Evolutionary conservation across 2,888 invertebrate species (phyloP).

Genomic region (Coelinius sp.): DNA sequence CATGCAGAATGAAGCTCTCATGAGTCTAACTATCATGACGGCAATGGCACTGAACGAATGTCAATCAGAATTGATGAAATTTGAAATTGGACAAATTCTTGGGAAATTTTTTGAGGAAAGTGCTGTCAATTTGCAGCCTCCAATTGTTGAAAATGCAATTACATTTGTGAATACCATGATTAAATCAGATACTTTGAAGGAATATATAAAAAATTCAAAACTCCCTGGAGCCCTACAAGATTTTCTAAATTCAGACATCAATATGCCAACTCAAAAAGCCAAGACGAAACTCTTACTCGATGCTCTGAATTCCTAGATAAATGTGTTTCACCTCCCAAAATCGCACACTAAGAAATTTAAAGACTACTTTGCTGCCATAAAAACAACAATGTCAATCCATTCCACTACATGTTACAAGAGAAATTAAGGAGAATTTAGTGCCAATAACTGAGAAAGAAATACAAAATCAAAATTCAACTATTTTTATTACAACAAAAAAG

Average conservation of each 20-base stretch:
- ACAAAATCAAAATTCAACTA: slow-evolving; percentile 2
- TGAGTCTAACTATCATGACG: slow-evolving; percentile 79
- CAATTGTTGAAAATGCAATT: slow-evolving; percentile 72
- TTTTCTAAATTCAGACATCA: slow-evolving; percentile 14
- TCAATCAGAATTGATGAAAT: slow-evolving; percentile 67
- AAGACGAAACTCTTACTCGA: slow-evolving; percentile 17
- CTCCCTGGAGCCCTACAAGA: slow-evolving; percentile 37
- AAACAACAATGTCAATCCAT: slow-evolving; percentile 15
- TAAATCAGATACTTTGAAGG: slow-evolving; percentile 60
- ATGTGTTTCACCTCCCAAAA: slow-evolving; percentile 34
- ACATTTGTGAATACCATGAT: slow-evolving; percentile 72
- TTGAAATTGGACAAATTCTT: slow-evolving; percentile 74
- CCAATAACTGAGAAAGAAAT: slow-evolving; percentile 1
- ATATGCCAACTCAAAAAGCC: not conserved
- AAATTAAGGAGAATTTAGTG: not conserved
- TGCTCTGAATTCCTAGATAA: slow-evolving; percentile 27
- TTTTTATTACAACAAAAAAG: slow-evolving; percentile 12
- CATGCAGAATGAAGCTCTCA: slow-evolving; percentile 89
- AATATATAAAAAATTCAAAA: slow-evolving; percentile 50
- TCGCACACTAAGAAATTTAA: slow-evolving; percentile 22
- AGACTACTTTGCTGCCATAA: slow-evolving; percentile 42
- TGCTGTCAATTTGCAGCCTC: slow-evolving; percentile 71
- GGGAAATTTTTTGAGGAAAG: slow-evolving; percentile 72
- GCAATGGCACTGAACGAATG: slow-evolving; percentile 63
- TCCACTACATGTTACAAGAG: not conserved